These are phyloP conservation scores for Tenthredo livida DNA, from an alignment of 2,888 invertebrate species.

Conservation along the genomic window DNA sequence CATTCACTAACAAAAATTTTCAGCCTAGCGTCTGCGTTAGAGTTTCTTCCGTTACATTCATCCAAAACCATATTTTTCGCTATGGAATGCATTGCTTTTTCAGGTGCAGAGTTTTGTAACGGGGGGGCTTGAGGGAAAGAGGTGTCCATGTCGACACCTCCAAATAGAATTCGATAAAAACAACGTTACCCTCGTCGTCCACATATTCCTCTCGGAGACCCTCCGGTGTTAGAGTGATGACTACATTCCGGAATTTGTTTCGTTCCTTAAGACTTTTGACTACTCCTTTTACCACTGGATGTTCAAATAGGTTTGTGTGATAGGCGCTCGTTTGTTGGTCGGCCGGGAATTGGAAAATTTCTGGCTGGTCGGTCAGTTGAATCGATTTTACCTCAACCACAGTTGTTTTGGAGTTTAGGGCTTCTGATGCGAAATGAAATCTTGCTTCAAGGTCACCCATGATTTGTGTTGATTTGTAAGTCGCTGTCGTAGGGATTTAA, in stretches of 20 bases:
- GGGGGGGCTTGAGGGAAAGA: neutral
- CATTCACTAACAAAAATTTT: slow-evolving; percentile 58
- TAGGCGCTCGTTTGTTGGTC: slow-evolving; percentile 56
- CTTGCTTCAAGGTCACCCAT: slow-evolving; percentile 44
- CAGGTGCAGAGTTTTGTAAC: neutral
- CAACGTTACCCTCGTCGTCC: slow-evolving; percentile 61
- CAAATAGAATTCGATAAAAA: slow-evolving; percentile 59
- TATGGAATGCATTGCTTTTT: slow-evolving; percentile 53
- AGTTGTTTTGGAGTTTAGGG: slow-evolving; percentile 54
- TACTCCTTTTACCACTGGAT: slow-evolving; percentile 55
- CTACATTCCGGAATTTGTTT: slow-evolving; percentile 62
- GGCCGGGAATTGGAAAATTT: slow-evolving; percentile 59
- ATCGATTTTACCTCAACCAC: slow-evolving; percentile 60
- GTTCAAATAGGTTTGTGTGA: slow-evolving; percentile 59
- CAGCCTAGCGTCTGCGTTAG: slow-evolving; percentile 56
- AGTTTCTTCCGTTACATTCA: slow-evolving; percentile 59
- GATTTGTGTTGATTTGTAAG: slow-evolving; percentile 60
- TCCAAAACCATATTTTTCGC: slow-evolving; percentile 59
- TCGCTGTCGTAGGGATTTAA: slow-evolving; percentile 27
- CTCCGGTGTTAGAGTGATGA: slow-evolving; percentile 57
- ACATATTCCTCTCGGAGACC: slow-evolving; percentile 54
- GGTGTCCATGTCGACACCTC: slow-evolving; percentile 54
- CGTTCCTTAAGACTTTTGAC: slow-evolving; percentile 59
- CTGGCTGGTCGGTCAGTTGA: slow-evolving; percentile 57
- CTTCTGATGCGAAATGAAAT: slow-evolving; percentile 50